These are phyloP conservation scores for Tylochromis polylepis DNA, from an alignment of 2,113 vertebrate species.

Conservation along the genomic window DNA sequence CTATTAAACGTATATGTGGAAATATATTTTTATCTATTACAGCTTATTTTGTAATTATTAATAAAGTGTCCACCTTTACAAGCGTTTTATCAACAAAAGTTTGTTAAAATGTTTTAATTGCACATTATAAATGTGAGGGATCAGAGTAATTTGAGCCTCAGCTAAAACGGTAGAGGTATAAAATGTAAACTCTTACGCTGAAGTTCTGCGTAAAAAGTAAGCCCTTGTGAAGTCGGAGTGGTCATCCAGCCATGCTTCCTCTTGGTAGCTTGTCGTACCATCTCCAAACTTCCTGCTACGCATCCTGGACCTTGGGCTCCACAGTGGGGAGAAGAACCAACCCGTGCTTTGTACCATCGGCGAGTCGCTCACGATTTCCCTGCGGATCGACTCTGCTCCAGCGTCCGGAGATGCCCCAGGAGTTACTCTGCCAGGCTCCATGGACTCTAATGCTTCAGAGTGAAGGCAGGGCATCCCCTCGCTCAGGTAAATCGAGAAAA, in stretches of 20 bases:
- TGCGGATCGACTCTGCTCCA: not conserved
- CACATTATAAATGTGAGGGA: not conserved
- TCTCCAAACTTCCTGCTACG: constrained; percentile 20
- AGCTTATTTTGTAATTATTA: not conserved
- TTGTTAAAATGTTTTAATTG: not conserved
- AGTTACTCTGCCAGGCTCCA: not conserved
- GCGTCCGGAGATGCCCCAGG: not conserved
- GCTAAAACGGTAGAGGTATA: not conserved
- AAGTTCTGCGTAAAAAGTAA: constrained; percentile 51
- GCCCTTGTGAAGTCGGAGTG: constrained; percentile 52
- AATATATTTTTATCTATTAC: not conserved
- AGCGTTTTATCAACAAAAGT: not conserved
- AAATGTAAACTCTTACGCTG: constrained; percentile 31
- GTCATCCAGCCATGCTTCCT: constrained; percentile 59
- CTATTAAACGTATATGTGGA: not conserved
- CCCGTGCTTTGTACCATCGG: not conserved
- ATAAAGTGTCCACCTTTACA: not conserved
- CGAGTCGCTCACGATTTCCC: not conserved
- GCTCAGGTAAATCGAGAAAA: constrained; percentile 29
- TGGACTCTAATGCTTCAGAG: not conserved
- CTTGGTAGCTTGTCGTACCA: not conserved
- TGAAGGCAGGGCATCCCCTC: constrained; percentile 47
- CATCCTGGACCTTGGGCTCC: constrained; percentile 25
- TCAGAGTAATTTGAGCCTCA: not conserved
- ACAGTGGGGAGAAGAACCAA: constrained; percentile 56